Base-by-base conservation (phyloP, 2,797 vertebrate genomes). In the Corythornis leucogaster region DNA sequence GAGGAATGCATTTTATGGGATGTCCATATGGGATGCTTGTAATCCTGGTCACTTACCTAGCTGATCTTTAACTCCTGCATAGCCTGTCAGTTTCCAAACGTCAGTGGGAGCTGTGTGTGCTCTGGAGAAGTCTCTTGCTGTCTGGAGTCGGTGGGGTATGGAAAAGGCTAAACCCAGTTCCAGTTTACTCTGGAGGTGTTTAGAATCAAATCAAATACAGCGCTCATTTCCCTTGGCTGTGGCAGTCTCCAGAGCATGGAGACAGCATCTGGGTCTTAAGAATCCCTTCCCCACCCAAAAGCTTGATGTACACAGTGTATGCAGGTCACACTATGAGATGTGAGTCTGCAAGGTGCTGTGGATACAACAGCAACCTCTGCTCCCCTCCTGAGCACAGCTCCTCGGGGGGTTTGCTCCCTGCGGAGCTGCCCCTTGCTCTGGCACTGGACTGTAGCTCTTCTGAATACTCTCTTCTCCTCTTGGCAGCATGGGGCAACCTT, bases 401-500 rank as follows among this genome's bases (percentile, higher is more conserved):
- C 91, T 95, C 85, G 93, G 93, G 85, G 51, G 11, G 54, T 94
- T 96, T 95, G 58, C 86, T 94, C 87, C 62, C 81, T 35, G 24
- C 92, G 93, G 84, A 94, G 85, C 89, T 95, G 96, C 64, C 81
- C 69, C 82, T n/a, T 69, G 85, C 71, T 90, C 51, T 94, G 82
- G 96, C 80, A 31, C 45, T 90, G 80, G 88, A 92, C 95, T 94
- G 96, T 86, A 71, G 53, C 81, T 95, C 83, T 87, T 67, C 93
- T 98, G 84, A 98, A 97, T 96, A 79, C 89, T 92, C 92, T 89
- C 97, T 97, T 97, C 94, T 98, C 94, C 75, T 95, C 95, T 94
- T 95, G 94, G 82, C 98, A 99, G 99, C 99, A 31, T 99, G 99
- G 99, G 99, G 99, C 91, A 99, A 99, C 98, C 99, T 99, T 91